Evolutionary conservation across 2,113 vertebrate genomes (phyloP).

Genomic region (Otis tarda): DNA sequence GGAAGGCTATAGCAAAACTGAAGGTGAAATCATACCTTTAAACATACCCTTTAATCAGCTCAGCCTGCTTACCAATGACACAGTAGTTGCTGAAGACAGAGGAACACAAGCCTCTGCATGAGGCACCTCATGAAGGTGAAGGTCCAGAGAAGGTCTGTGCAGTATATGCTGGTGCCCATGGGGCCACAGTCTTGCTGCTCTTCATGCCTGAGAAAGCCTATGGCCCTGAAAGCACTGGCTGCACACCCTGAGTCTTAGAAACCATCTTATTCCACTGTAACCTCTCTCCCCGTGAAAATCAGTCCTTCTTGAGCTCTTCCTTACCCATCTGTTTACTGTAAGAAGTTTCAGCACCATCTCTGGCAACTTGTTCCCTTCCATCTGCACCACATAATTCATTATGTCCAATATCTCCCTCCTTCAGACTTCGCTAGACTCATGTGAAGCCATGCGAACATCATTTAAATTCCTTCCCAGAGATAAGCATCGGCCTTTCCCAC

Average conservation of each 20-base stretch:
- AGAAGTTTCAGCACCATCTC: neutral
- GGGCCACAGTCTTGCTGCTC: neutral
- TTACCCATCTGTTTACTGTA: neutral
- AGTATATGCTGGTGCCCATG: neutral
- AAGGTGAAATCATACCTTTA: neutral
- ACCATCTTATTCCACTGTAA: neutral
- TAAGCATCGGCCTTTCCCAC: neutral
- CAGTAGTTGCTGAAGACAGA: neutral
- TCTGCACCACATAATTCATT: neutral
- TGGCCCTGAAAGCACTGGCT: neutral
- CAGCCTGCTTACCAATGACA: neutral
- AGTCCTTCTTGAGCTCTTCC: neutral
- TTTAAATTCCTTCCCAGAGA: neutral
- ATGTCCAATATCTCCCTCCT: neutral
- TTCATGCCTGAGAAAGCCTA: neutral
- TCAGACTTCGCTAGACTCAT: neutral
- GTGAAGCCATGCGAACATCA: neutral
- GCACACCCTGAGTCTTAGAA: neutral
- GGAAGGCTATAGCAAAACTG: neutral
- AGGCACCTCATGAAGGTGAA: neutral
- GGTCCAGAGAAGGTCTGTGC: neutral
- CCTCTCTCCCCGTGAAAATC: neutral
- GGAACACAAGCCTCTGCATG: neutral
- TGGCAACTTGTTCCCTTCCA: neutral
- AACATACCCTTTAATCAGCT: neutral